Conservation (phyloP, 1,140 invertebrate genomes). For the Plectrocnemia conspersa region DNA sequence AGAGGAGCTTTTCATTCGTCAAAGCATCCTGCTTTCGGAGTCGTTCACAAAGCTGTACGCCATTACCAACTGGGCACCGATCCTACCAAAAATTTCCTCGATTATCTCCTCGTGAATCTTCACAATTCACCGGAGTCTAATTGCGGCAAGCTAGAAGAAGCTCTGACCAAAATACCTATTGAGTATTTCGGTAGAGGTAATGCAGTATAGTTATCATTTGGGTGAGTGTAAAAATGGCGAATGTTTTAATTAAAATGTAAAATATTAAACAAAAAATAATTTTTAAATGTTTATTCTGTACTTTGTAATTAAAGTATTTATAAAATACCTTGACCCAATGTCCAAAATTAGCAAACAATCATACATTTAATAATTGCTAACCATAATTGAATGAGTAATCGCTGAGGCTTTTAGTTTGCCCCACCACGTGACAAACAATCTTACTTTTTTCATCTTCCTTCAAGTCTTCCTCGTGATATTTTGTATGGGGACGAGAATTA, state of each 20-base stretch:
- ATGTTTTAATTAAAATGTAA: too few relatives aligned
- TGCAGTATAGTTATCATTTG: neutral
- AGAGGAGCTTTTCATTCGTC: slow-evolving; percentile 75
- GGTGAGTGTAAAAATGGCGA: neutral
- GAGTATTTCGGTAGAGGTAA: slow-evolving; percentile 7
- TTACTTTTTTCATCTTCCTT: too few relatives aligned
- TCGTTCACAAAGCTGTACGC: slow-evolving; percentile 23
- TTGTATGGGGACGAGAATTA: too few relatives aligned
- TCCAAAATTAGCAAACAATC: too few relatives aligned
- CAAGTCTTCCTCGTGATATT: too few relatives aligned
- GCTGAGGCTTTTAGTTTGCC: too few relatives aligned
- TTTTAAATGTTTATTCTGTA: neutral
- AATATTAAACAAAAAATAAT: too few relatives aligned
- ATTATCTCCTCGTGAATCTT: slow-evolving; percentile 18
- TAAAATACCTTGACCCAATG: too few relatives aligned
- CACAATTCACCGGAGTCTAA: slow-evolving; percentile 27
- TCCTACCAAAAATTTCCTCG: slow-evolving; percentile 30
- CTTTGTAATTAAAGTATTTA: too few relatives aligned
- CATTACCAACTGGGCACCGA: slow-evolving; percentile 30
- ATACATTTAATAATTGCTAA: too few relatives aligned
- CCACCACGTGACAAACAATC: too few relatives aligned
- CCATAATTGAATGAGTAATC: too few relatives aligned
- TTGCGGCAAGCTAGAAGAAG: slow-evolving; percentile 29
- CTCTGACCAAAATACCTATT: slow-evolving; percentile 27
- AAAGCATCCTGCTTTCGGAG: slow-evolving; percentile 83